Conservation (phyloP, 2,888 invertebrate species). For the Drosophila paracracens region DNA sequence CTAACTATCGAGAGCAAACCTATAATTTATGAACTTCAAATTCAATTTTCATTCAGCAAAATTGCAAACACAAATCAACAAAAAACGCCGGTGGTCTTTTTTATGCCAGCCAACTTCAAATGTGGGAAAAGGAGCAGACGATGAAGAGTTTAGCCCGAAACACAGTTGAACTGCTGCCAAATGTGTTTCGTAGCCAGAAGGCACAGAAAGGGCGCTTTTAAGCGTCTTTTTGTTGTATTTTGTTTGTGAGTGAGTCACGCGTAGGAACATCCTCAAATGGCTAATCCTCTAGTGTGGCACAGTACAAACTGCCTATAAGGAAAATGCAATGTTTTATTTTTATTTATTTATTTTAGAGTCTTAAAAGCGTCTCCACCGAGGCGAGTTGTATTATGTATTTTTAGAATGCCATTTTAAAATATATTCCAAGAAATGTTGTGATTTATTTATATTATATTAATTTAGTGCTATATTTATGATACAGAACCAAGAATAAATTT, state of each 20-base stretch:
- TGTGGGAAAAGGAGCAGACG: constrained; percentile 54
- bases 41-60: constrained; percentile 76
- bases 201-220: constrained; percentile 41
- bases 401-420: neutral
- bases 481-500: neutral
- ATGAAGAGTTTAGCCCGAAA: constrained; percentile 37
- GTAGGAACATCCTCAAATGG: constrained; percentile 40
- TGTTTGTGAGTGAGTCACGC: constrained; percentile 53
- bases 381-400: neutral
- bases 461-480: neutral
- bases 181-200: constrained; percentile 33
- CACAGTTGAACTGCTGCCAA: constrained; percentile 34
- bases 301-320: constrained; percentile 21
- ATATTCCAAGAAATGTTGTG: neutral
- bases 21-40: constrained; percentile 75
- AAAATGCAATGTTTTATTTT: neutral
- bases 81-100: constrained; percentile 61
- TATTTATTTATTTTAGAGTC: neutral
- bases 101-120: constrained; percentile 20
- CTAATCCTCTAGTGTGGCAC: constrained; percentile 39
- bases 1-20: constrained; percentile 59
- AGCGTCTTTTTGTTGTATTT: constrained; percentile 12
- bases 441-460: neutral
- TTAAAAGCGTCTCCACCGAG: neutral
- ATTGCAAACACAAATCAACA: constrained; percentile 52